phyloP scores from a whole-genome alignment of 2,113 vertebrate genomes.

The Typhlomys cinereus region DNA sequence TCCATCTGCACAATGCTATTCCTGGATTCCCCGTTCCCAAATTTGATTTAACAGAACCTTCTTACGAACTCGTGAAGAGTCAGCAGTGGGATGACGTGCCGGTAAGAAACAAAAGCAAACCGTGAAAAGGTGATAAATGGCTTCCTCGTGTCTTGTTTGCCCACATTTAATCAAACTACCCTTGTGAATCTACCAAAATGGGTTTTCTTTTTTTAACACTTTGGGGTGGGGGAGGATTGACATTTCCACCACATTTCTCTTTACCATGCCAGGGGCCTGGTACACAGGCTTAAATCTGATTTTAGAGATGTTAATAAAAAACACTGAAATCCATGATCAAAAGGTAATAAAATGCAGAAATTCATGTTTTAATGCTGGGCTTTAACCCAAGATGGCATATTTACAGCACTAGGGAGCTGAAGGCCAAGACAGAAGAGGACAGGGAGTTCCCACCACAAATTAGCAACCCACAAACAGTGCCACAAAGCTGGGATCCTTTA shows the following conservation, averaged over 20 bases:
- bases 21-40: slow-evolving; percentile 96
- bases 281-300: slow-evolving; percentile 67
- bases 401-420: slow-evolving; percentile 67
- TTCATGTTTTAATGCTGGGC: slow-evolving; percentile 63
- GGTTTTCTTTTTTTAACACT: slow-evolving; percentile 55
- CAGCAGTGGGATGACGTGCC: slow-evolving; percentile 97
- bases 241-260: neutral
- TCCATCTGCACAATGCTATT: slow-evolving; percentile 99
- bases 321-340: slow-evolving; percentile 67
- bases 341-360: slow-evolving; percentile 73
- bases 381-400: slow-evolving; percentile 65
- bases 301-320: slow-evolving; percentile 75
- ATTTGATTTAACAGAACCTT: slow-evolving; percentile 94
- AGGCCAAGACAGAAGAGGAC: slow-evolving; percentile 79
- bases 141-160: slow-evolving; percentile 8
- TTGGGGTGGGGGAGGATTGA: neutral
- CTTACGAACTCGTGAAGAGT: slow-evolving; percentile 96
- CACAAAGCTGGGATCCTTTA: slow-evolving; percentile 75
- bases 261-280: slow-evolving; percentile 26
- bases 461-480: slow-evolving; percentile 58
- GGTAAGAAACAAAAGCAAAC: slow-evolving; percentile 85
- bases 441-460: slow-evolving; percentile 63
- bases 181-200: neutral
- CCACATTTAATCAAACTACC: slow-evolving; percentile 31
- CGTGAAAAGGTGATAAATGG: neutral